Evolutionary conservation across 2,113 vertebrate genomes (phyloP).

Genomic region (Bos indicus): DNA sequence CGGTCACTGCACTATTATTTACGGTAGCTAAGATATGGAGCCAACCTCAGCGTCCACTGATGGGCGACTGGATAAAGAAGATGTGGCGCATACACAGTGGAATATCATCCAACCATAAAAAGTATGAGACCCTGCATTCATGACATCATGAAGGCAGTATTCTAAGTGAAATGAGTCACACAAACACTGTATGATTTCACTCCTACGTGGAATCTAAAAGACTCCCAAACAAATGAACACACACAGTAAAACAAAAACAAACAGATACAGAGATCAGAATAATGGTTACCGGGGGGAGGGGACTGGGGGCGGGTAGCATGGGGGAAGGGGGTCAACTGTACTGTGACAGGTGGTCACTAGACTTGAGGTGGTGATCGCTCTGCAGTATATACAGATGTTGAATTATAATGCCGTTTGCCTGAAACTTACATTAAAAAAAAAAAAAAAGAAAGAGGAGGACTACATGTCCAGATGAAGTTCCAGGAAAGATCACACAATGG

Average conservation of each 20-base stretch:
- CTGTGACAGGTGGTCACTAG: neutral
- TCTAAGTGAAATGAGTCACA: neutral
- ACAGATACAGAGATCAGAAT: neutral
- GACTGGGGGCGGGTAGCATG: neutral
- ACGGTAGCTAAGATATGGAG: neutral
- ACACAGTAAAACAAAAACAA: neutral
- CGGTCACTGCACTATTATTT: neutral
- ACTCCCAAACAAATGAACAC: neutral
- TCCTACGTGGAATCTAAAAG: neutral
- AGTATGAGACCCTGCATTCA: neutral
- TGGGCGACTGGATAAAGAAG: neutral
- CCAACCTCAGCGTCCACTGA: neutral
- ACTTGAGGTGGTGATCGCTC: neutral
- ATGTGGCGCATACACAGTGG: neutral
- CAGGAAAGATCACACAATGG: neutral
- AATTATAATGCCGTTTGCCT: neutral
- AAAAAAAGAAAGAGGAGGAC: neutral
- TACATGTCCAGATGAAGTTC: neutral
- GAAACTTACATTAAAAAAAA: neutral
- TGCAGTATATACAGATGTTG: no score
- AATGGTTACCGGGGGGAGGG: neutral
- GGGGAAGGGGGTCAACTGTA: neutral
- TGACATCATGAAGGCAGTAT: neutral
- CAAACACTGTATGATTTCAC: neutral
- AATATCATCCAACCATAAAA: neutral